Base-by-base conservation (phyloP, 2,888 invertebrate species). In the Ryuthela nishihirai region DNA sequence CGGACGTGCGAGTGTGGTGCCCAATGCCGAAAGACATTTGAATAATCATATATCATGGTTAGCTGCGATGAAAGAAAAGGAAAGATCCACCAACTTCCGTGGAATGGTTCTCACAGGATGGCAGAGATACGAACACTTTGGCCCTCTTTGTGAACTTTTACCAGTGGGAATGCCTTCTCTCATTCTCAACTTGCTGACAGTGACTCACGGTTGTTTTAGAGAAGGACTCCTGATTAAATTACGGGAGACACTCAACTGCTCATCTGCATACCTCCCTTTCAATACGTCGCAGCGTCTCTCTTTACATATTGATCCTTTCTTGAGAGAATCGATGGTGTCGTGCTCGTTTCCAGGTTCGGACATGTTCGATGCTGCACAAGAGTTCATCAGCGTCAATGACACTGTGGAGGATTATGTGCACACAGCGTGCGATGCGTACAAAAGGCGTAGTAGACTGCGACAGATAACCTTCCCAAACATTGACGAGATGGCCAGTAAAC, bases 31-130 rank as follows among this genome's bases (percentile, higher is more conserved):
- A 64, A 76, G 82, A 35, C 85, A 85, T 72, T 73, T 85, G 47
- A 84, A 85, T 69, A 85, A 85, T 69, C 83, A 83, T 69, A 73
- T 83, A 56, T 76, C 82, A 46, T 85, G 85, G 85, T 70, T 84
- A 61, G 81, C 82, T 43, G 80, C 66, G 7, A 59, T 69, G 42
- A 24, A 34, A 17, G 56, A 55, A 17, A 32, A 45, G 6, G 10
- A 20, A 1, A 49, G 45, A 18, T 67, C 68, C 41, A 44, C 59
- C n/a, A 38, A 40, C 4, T 62, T 69, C 32, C 62, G 65, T 6
- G 72, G 72, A 4, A 42, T 72, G n/a, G 71, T 65, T 1, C 26
- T 70, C 7, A 69, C 69, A 7, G 69, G 68, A 5, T 71, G 71
- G 71, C 69, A 70, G 44, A 61, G 72, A 4, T 72, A 71, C 58